Evolutionary conservation across 1,140 invertebrate genomes (phyloP), one percentile per base, ranked within the genome.

Genomic region (Zaprionus tsacasi): DNA sequence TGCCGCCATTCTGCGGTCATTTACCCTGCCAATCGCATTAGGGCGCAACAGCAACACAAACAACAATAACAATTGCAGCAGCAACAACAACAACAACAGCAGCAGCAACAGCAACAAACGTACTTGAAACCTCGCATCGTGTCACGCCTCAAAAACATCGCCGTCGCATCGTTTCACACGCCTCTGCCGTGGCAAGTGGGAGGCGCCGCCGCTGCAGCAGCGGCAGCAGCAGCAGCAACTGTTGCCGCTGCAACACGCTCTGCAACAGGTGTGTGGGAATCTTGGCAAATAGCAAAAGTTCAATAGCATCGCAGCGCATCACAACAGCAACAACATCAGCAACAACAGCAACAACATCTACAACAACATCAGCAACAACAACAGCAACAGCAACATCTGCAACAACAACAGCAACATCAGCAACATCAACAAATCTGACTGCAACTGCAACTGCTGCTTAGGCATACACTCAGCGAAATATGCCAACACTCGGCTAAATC

Each of bases 261-360:
- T 57, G 36, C 52, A 33, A 68, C 82, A 86, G 82, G 83, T 86
- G 82, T 88, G 82, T 86, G 82, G 79, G 82, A 86, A 86, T 86
- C 82, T 86, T 79, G 70, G 65, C 83, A 88, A 88, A 86, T 88
- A 86, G 82, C 82, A 86, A 86, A 86, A 86, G 82, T 86, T 86
- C 82, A 86, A 86, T 86, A 86, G 82, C 82, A 88, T 78, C 78
- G 57, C 71, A 81, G 45, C 66, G 48, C 78, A 48, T 48, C 45
- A 52, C 54, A 57, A 11, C 33, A 50, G 13, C 65, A 69, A n/a
- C 57, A 36, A 27, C 59, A 56, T 36, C 76, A 64, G 58, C 61
- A 36, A 40, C 66, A 21, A 1, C 21, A 21, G 21, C 21, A 21
- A 2, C 21, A 21, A 21, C 21, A 21, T 1, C 21, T 1, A 21